Conservation (phyloP, 2,888 invertebrate species). For the Oeneis ivallda region DNA sequence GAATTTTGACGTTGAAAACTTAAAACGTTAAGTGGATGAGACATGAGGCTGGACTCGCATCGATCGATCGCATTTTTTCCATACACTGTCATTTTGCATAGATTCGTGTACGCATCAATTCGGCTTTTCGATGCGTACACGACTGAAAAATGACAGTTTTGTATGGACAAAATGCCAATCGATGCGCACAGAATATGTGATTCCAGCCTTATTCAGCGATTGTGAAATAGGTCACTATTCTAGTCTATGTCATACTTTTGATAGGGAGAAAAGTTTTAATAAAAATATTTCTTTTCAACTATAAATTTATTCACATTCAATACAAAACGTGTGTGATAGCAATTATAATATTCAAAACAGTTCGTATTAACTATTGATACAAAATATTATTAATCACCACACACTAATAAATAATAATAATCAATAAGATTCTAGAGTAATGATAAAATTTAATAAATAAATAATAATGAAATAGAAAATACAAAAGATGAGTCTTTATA, state of each 20-base stretch:
- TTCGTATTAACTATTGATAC: constrained; percentile 47
- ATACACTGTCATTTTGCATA: too few species aligned
- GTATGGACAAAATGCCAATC: too few species aligned
- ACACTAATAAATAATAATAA: constrained; percentile 76
- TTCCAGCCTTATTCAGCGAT: too few species aligned
- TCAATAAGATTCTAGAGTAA: constrained; percentile 59
- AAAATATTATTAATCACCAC: constrained; percentile 76
- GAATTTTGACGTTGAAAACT: too few species aligned
- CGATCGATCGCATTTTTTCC: too few species aligned
- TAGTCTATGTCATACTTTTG: neutral
- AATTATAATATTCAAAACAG: constrained; percentile 69
- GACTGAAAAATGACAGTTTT: too few species aligned
- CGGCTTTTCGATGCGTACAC: too few species aligned
- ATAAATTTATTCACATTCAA: constrained; percentile 81
- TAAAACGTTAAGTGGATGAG: too few species aligned
- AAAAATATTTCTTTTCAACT: constrained; percentile 62
- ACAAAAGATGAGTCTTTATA: constrained; percentile 42
- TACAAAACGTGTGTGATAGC: constrained; percentile 78
- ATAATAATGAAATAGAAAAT: constrained; percentile 48
- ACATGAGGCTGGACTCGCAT: too few species aligned
- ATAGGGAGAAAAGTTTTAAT: constrained; percentile 25
- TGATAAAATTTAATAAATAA: constrained; percentile 66
- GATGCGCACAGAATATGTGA: too few species aligned
- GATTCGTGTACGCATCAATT: too few species aligned
- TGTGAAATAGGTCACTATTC: too few species aligned